phyloP scores from a whole-genome alignment of 2,113 vertebrate species.

The Theristicus caerulescens region DNA sequence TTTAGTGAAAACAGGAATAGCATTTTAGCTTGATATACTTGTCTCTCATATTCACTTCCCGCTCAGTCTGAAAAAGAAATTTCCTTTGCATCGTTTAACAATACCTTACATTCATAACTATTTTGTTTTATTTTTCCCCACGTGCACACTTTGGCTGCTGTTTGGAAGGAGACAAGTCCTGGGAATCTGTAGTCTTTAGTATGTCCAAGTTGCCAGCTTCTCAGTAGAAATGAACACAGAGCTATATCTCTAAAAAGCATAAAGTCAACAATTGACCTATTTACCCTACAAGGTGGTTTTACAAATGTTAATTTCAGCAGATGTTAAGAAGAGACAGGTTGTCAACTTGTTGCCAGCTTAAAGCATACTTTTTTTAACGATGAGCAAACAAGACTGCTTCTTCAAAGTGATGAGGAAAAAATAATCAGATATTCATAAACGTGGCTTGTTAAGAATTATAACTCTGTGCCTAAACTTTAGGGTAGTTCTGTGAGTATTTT shows the following conservation, averaged over 20 bases:
- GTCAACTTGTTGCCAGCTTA: background rate
- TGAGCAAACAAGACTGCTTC: background rate
- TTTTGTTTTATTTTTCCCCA: background rate
- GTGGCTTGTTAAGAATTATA: background rate
- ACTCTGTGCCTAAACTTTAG: background rate
- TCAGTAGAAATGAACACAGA: background rate
- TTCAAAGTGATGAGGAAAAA: background rate
- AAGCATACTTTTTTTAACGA: background rate
- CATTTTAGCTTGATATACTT: background rate
- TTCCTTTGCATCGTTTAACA: background rate
- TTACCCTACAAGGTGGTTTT: background rate
- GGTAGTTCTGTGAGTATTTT: background rate
- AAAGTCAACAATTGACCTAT: background rate
- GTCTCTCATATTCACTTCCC: background rate
- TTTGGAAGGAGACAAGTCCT: background rate
- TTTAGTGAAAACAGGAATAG: background rate
- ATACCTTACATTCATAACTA: background rate
- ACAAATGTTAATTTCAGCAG: background rate
- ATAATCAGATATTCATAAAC: background rate
- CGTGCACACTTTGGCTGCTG: background rate
- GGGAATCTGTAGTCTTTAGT: background rate
- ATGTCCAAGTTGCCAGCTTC: background rate
- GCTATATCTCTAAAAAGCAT: background rate
- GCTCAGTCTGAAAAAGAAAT: background rate
- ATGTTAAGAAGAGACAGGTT: background rate